A percentile compares a stretch with the other conserved stretches of the same genome.
Conservation (phyloP, 2,797 vertebrate species). For the Perdix hodgsoniae region DNA sequence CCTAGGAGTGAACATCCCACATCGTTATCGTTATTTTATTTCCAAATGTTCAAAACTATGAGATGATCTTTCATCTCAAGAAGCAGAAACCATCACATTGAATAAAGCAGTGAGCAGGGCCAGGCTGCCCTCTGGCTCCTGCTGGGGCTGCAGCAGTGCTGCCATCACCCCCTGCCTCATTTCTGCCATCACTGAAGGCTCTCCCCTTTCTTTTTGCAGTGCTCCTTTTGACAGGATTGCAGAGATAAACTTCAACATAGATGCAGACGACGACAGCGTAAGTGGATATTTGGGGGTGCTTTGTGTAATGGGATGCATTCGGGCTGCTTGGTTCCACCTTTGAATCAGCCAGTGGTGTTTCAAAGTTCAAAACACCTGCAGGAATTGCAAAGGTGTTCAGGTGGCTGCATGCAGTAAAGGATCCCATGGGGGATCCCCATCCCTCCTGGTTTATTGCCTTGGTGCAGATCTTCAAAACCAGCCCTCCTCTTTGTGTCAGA, state of each 20-base stretch:
- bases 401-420: background rate
- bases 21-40: background rate
- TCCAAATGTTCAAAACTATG: background rate
- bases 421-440: too few relatives aligned
- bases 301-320: background rate
- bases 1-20: background rate
- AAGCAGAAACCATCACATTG: fast-evolving
- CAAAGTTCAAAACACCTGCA: fast-evolving
- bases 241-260: constrained; percentile 95
- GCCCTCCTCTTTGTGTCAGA: fast-evolving
- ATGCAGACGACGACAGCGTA: constrained; percentile 95
- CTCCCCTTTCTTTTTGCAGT: constrained; percentile 73
- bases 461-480: background rate
- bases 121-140: too few relatives aligned
- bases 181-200: background rate
- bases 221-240: constrained; percentile 96
- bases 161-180: fast-evolving
- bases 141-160: background rate
- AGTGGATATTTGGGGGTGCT: constrained; percentile 60
- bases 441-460: fast-evolving
- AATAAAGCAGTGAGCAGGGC: too few relatives aligned
- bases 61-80: background rate
- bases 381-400: fast-evolving
- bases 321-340: fast-evolving
- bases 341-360: fast-evolving